Evolutionary conservation across 2,888 invertebrate species (phyloP).

Genomic region (Caenorhabditis virilis): DNA sequence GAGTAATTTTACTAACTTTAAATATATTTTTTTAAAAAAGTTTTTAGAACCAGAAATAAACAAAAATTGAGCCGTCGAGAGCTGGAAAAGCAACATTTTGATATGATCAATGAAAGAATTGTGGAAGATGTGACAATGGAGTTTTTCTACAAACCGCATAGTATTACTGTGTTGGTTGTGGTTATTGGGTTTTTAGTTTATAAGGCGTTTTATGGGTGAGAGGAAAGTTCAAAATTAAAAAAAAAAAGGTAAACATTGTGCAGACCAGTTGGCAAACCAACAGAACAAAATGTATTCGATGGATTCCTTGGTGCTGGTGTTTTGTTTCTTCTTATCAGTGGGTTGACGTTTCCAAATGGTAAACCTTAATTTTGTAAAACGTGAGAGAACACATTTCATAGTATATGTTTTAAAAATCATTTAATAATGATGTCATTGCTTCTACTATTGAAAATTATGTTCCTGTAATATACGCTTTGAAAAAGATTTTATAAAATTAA

Average conservation of each 20-base stretch:
- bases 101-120: conserved; percentile 79
- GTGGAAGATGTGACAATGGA: conserved; percentile 96
- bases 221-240: background rate
- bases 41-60: background rate
- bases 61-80: conserved; percentile 20
- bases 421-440: too few relatives aligned
- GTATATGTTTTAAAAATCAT: too few relatives aligned
- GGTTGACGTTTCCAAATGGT: conserved; percentile 92
- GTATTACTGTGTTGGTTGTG: conserved; percentile 85
- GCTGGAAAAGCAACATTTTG: conserved; percentile 59
- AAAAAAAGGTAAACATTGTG: background rate
- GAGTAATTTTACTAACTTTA: conserved; percentile 5
- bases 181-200: conserved; percentile 88
- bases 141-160: conserved; percentile 96
- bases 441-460: too few relatives aligned
- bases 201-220: conserved; percentile 90
- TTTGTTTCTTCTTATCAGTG: conserved; percentile 93
- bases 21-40: conserved; percentile 1
- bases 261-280: conserved; percentile 80
- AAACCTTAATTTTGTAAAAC: conserved; percentile 5
- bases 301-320: conserved; percentile 90
- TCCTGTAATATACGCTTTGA: too few relatives aligned
- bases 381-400: too few relatives aligned
- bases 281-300: conserved; percentile 86
- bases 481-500: too few relatives aligned